Evolutionary conservation across 2,113 vertebrate species (phyloP).

Genomic region (Chascanopsetta lugubris): DNA sequence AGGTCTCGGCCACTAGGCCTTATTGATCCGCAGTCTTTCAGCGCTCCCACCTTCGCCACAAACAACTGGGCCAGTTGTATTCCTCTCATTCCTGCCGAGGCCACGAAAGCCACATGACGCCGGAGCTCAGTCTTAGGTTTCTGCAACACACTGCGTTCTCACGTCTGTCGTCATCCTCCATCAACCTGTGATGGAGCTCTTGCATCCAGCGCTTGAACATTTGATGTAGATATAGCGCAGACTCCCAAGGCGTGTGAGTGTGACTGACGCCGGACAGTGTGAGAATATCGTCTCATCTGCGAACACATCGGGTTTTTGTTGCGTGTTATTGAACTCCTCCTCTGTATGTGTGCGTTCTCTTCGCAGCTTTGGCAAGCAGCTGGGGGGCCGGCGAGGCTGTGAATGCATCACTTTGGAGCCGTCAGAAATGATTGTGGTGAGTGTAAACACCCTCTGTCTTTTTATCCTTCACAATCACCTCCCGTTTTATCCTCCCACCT

Average conservation of each 20-base stretch:
- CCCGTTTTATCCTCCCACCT: constrained; percentile 18
- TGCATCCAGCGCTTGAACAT: no score
- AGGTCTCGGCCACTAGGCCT: constrained; percentile 20
- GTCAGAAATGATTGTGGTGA: constrained; percentile 99
- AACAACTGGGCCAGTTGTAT: neutral
- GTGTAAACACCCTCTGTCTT: constrained; percentile 46
- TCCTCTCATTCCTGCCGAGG: neutral
- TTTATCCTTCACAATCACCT: constrained; percentile 7
- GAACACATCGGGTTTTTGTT: constrained; percentile 8
- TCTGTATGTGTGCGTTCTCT: constrained; percentile 25
- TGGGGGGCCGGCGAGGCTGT: constrained; percentile 94
- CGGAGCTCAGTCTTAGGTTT: neutral
- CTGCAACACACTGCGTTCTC: neutral
- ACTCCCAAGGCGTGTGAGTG: constrained; percentile 3
- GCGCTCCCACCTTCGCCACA: constrained; percentile 33
- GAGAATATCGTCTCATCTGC: neutral
- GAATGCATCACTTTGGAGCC: constrained; percentile 97
- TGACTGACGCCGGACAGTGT: constrained; percentile 22
- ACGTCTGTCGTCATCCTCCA: no score
- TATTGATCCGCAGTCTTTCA: constrained; percentile 25
- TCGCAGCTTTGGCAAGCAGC: constrained; percentile 95
- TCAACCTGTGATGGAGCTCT: no score
- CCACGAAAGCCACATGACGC: neutral
- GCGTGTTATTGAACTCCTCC: constrained; percentile 18
- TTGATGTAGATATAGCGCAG: no score